Percentiles rank a stretch among this genome's conserved stretches.
phyloP scores from a whole-genome alignment of 2,797 vertebrate species.

The Enteromius fasciolatus region DNA sequence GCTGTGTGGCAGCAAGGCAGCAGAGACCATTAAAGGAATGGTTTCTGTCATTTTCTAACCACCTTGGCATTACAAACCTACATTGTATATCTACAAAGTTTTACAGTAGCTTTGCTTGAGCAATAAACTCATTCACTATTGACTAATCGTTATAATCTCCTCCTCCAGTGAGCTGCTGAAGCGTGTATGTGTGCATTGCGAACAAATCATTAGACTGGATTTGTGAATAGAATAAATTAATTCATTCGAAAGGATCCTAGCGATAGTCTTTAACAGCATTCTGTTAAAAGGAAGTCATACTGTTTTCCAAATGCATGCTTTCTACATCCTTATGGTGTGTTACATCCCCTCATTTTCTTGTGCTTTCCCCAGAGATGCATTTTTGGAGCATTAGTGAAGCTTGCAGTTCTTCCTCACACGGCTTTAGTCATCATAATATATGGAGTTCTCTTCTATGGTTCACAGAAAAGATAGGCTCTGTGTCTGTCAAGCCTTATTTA shows the following conservation, averaged over 20 bases:
- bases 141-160: not conserved
- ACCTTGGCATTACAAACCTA: not conserved
- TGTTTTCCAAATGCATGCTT: not conserved
- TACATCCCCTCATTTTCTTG: not conserved
- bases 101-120: not conserved
- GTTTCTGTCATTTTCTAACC: not conserved
- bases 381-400: slow-evolving; percentile 9
- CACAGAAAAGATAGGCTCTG: not conserved
- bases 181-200: not conserved
- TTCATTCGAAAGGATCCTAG: not conserved
- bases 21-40: not conserved
- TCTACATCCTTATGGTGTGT: not conserved
- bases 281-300: not conserved
- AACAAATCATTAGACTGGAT: not conserved
- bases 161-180: not conserved
- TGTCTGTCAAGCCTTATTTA: not conserved
- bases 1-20: slow-evolving; percentile 43
- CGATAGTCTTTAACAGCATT: not conserved
- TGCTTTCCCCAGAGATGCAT: not conserved
- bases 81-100: not conserved
- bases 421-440: not conserved
- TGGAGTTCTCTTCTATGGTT: not conserved
- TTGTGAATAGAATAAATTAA: not conserved
- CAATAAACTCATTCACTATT: not conserved
- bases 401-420: not conserved